phyloP scores from a whole-genome alignment of 35 echinoderm and acorn worm genomes.

The Diadema setosum region DNA sequence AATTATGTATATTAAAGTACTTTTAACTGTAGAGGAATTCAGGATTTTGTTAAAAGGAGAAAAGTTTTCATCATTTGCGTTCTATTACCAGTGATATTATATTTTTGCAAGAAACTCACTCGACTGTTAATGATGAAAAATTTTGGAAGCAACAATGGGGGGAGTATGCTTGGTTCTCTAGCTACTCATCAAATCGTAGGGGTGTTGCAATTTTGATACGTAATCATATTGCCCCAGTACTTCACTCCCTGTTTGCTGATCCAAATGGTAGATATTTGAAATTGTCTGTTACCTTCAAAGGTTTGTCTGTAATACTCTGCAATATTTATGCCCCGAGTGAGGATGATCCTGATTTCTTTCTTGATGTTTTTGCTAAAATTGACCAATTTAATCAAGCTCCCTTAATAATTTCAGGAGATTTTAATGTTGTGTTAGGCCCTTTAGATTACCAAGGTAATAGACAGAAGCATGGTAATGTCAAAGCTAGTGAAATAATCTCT shows the following conservation, averaged over 20 bases:
- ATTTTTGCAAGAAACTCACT: too few species aligned
- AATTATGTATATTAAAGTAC: not conserved
- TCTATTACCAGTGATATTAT: not conserved
- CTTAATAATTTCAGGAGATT: not conserved
- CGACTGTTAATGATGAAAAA: too few species aligned
- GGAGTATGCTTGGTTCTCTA: not conserved
- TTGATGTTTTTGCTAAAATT: not conserved
- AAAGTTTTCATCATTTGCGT: too few species aligned
- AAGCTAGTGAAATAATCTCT: not conserved
- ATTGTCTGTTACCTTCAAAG: not conserved
- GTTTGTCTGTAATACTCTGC: not conserved
- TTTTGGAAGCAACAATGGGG: constrained; percentile 17
- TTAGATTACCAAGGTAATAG: not conserved
- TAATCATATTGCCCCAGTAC: not conserved
- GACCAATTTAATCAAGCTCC: not conserved
- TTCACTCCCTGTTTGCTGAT: not conserved
- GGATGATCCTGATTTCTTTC: constrained; percentile 9
- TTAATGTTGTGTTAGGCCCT: constrained; percentile 5
- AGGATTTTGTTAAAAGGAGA: not conserved
- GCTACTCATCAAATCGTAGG: constrained; percentile 1
- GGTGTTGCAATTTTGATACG: not conserved
- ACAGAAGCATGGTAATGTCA: not conserved
- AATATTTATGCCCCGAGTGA: constrained; percentile 8
- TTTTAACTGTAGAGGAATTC: not conserved
- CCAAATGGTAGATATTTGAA: not conserved